Base-by-base conservation (phyloP, 2,888 invertebrate genomes). In the Lathronympha strigana region DNA sequence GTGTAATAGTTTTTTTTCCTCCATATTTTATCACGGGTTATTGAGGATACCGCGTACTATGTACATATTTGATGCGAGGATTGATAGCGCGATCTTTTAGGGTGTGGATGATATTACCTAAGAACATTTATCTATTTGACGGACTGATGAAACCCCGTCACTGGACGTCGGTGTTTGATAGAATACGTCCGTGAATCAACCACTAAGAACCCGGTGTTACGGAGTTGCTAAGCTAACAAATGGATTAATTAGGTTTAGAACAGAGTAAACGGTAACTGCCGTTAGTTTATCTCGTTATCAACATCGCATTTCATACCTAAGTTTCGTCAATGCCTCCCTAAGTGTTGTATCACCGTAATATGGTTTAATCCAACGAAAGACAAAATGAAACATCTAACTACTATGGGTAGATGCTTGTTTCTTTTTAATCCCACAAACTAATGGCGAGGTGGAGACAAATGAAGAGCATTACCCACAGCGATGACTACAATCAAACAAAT, bases 401-500 rank as follows among this genome's bases (percentile, higher is more conserved):
- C n/a, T 4, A 4, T n/a, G n/a, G n/a, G n/a, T n/a, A n/a, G n/a
- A n/a, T 19, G 13, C 28, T 55, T 60, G 33, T 36, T 21, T 31
- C 17, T 15, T 66, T 64, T 53, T 61, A 66, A 66, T 66, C 60
- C 60, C 38, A 31, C 53, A 25, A 60, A 61, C 66, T 66, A 66
- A 66, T 66, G 60, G 43, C 28, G 19, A 31, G 31, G 19, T 23
- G 60, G 31, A 53, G 60, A 66, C 66, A 66, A 66, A 66, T 66
- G 60, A 60, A 21, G 53, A 53, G 38, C 66, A 66, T 66, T 66
- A 66, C 53, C 53, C 45, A 31, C 49, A 38, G 60, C 53, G 66
- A 66, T 61, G 66, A 61, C 53, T 54, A 66, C 66, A 66, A 66
- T 66, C 66, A 66, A 61, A 66, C 66, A 66, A 66, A 66, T 66